Percentiles rank a stretch among this genome's conserved stretches.
Evolutionary conservation across 1,140 invertebrate species (phyloP).

Genomic region (Gryon sp.): DNA sequence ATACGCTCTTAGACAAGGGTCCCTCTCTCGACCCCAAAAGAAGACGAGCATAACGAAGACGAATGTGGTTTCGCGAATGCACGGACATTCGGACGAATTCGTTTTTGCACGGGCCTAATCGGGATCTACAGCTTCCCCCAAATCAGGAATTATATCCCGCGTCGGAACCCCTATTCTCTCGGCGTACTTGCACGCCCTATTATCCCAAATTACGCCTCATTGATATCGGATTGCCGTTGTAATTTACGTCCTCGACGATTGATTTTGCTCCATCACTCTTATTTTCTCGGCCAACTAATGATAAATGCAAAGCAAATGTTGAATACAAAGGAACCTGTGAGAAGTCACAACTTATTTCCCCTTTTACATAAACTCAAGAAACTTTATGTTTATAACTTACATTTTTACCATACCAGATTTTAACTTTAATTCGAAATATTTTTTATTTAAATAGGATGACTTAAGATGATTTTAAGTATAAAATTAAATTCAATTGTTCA

Average conservation of each 20-base stretch:
- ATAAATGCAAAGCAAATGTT: background rate
- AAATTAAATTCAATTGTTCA: too few relatives aligned
- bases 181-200: conserved; percentile 59
- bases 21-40: conserved; percentile 39
- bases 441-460: too few relatives aligned
- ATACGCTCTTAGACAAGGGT: conserved; percentile 57
- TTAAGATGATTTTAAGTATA: too few relatives aligned
- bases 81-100: conserved; percentile 52
- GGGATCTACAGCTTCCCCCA: conserved; percentile 66
- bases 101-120: conserved; percentile 63
- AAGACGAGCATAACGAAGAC: conserved; percentile 66
- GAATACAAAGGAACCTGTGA: background rate
- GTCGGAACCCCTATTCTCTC: conserved; percentile 34
- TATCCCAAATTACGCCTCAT: conserved; percentile 71
- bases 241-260: conserved; percentile 66
- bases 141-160: conserved; percentile 69
- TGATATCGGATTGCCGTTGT: conserved; percentile 67
- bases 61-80: conserved; percentile 61
- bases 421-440: too few relatives aligned
- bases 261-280: conserved; percentile 49
- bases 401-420: too few relatives aligned
- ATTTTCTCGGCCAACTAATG: too few relatives aligned
- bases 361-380: too few relatives aligned
- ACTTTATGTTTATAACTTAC: too few relatives aligned
- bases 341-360: too few relatives aligned